Evolutionary conservation across 2,113 vertebrate species (phyloP), one percentile per base, ranked within the genome.

Genomic region (Coptodon bakossiorum): DNA sequence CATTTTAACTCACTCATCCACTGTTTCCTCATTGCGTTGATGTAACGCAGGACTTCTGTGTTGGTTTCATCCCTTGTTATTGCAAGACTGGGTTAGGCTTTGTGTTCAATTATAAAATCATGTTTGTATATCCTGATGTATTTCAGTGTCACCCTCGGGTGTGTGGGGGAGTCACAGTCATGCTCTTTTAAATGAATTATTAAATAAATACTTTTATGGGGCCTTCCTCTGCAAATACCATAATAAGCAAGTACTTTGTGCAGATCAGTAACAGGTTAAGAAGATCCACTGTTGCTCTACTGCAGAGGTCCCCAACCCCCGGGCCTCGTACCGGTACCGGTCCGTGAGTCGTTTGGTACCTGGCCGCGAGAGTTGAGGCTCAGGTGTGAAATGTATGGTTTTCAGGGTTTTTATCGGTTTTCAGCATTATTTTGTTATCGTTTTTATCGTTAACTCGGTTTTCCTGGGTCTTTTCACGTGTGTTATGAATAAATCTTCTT

Each of bases 1-100:
- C 88, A 19, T 3, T 57, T 63, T 79, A 29, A 3, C 83, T 85
- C 90, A 36, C 43, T 43, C 79, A 8, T 81, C 43, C 83, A 53
- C 22, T 7, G 68, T 91, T 91, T 93, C 90, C 90, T 91, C 87
- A 66, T 73, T 1, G 43, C 2, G 34, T 4, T 53, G 5, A 56
- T 9, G 6, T 12, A 7, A 36, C 3, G 3, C 3, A 3, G 10
- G n/a, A 12, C 68, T 5, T 68, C 40, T 6, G 19, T 31, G 9
- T 6, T 54, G 3, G 17, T 31, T 81, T 71, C 4, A 38, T 56
- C 9, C 7, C 4, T 82, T n/a, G n/a, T n/a, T 13, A 13, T 50
- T 5, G 5, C 14, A 43, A 31, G 43, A 48, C 24, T 34, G 14
- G 7, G 3, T 27, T 2, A 29, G 27, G 9, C 13, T 43, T 57